These are phyloP conservation scores for Nothobranchius furzeri DNA, from an alignment of 2,113 vertebrate genomes.

Conservation along the genomic window DNA sequence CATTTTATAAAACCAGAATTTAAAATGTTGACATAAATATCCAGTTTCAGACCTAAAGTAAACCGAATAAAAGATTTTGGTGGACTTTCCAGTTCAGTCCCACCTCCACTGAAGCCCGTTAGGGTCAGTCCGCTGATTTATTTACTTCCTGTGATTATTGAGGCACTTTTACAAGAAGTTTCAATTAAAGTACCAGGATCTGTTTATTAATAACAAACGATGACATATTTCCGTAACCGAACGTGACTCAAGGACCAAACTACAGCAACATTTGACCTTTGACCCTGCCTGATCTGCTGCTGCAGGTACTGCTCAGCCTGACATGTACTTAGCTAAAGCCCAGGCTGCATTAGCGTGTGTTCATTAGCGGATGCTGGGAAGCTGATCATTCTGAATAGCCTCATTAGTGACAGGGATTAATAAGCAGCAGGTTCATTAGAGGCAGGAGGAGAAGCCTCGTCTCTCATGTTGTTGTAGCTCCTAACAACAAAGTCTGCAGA, in stretches of 20 bases:
- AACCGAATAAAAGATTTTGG: no score
- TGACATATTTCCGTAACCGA: background rate
- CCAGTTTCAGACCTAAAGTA: background rate
- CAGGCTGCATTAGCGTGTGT: conserved; percentile 63
- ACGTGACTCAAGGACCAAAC: background rate
- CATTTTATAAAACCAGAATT: background rate
- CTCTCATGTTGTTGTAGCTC: conserved; percentile 31
- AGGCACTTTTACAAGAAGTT: background rate
- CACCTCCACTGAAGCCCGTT: no score
- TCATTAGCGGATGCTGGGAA: conserved; percentile 68
- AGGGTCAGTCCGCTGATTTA: no score
- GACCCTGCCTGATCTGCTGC: conserved; percentile 4
- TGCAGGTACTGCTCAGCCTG: conserved; percentile 42
- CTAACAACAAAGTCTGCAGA: conserved; percentile 34
- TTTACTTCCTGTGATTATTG: no score
- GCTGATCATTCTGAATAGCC: conserved; percentile 72
- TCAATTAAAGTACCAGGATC: background rate
- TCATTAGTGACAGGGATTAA: conserved; percentile 76
- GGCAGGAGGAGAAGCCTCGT: conserved; percentile 47
- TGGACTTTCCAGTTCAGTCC: no score
- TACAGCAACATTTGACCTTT: background rate
- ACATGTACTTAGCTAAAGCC: conserved; percentile 34
- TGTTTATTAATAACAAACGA: background rate
- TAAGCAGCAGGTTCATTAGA: conserved; percentile 70
- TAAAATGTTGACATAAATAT: conserved; percentile 7